Percentiles rank a stretch among this genome's conserved stretches.
Conservation (phyloP, 2,113 vertebrate genomes). For the Mirza zaza region DNA sequence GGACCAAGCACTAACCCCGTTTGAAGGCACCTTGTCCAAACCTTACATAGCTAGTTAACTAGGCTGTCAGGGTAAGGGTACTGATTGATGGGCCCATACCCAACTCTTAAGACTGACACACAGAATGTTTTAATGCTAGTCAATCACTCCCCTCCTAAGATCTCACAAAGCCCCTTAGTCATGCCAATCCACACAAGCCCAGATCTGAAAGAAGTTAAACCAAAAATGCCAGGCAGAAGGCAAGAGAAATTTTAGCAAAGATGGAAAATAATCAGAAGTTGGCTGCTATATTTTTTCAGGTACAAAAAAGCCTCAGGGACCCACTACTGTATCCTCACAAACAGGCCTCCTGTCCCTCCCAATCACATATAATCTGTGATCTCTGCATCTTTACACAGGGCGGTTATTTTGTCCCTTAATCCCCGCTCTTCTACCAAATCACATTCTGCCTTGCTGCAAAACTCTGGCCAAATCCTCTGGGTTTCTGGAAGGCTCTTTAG, state of each 20-base stretch:
- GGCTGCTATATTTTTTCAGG: background rate
- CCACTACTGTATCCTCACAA: background rate
- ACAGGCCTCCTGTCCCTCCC: background rate
- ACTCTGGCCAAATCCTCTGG: background rate
- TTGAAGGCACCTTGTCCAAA: conserved; percentile 24
- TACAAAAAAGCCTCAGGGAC: background rate
- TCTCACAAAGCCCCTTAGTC: background rate
- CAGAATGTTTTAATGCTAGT: background rate
- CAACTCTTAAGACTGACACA: background rate
- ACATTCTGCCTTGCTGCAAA: background rate
- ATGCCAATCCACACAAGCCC: background rate
- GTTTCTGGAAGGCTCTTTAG: background rate
- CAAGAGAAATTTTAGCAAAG: conserved; percentile 31
- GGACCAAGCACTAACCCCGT: background rate
- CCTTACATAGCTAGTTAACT: background rate
- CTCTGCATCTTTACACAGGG: background rate
- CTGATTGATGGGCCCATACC: background rate
- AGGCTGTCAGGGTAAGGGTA: background rate
- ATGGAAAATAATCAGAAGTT: background rate
- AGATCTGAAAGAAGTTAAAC: conserved; percentile 34
- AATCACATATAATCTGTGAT: background rate
- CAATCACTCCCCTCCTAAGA: background rate
- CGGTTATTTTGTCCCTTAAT: conserved; percentile 7
- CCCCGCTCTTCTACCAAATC: background rate
- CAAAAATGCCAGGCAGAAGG: background rate